Evolutionary conservation across 1,140 invertebrate genomes (phyloP), one percentile per base, ranked within the genome.

Genomic region (Bombus huntii): DNA sequence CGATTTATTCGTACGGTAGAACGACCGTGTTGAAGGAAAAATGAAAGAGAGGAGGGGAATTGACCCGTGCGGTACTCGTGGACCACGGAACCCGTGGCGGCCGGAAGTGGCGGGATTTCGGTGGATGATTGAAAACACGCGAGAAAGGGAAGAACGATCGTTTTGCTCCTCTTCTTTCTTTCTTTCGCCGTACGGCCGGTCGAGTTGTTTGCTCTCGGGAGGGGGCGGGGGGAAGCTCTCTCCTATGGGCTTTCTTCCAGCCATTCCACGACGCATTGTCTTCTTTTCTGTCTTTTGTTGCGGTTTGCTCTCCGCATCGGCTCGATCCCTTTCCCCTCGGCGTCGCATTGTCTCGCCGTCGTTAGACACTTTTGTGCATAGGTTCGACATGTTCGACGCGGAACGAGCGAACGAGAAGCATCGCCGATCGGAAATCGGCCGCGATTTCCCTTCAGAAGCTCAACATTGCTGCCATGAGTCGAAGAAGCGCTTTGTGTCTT

Each of bases 281-380:
- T 81, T 76, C 85, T 59, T 71, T 85, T 65, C 78, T 62, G 37
- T 18, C 66, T 81, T 81, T 88, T 85, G 79, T 89, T 82, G 80
- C 74, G 42, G 70, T 70, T 81, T 78, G 28, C 76, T n/a, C 59
- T 12, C 68, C 42, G 28, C 70, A 70, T 22, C 59, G 77, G 70
- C 57, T n/a, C 79, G 70, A 68, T 42, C 70, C 70, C n/a, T 44
- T n/a, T 42, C 31, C 12, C 42, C 47, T 34, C 44, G 5, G 12
- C 53, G 82, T 4, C 75, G 65, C 65, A 84, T 78, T 78, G 82
- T 84, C 75, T 78, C 42, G n/a, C 47, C 47, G 47, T 57, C 65
- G 47, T 68, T 53, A 70, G 66, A 53, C 44, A 42, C 79, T 72
- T 81, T 70, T 81, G 44, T 53, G 76, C 74, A 76, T 79, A 78